Base-by-base conservation (phyloP, 2,888 invertebrate genomes). In the Lasioglossum lativentre region DNA sequence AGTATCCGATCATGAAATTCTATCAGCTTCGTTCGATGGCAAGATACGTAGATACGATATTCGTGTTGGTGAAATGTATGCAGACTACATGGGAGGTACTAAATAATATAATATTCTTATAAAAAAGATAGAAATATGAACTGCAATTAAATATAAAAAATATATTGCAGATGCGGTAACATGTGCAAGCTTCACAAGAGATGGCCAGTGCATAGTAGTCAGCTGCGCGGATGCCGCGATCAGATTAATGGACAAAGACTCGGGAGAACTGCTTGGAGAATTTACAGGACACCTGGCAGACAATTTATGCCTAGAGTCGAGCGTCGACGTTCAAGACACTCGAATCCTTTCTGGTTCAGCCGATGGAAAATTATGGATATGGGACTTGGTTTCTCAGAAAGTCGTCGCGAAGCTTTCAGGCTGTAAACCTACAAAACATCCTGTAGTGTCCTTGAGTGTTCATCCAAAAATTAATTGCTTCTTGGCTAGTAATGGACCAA, bases 11-110 rank as follows among this genome's bases (percentile, higher is more conserved):
- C 97, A 98, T 95, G 98, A 99, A 96, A 98, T 99, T 89, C 96
- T 99, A 73, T 97, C 98, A 0, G 97, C 98, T 10, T 99, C 99
- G 0, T 97, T 99, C 0, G 99, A 99, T 95, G 97, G 98, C 63
- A 97, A 97, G 92, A 96, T 98, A 19, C 95, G 99, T 23, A 95
- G 97, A 85, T 99, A 99, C 94, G 99, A 99, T 95, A 96, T 99
- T 74, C 96, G 99, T 78, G 97, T 97, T 88, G 99, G 99, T 0
- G 97, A 97, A 93, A 96, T 99, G 94, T 96, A 96, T 80, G 96
- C 97, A 1, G 99, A 99, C 95, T 98, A 97, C 94, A 96, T 99
- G 76, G 98, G 98, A 88, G 97, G 98, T 66, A 27, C 78, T 76
- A 23, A 14, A 72, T 47, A 47, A 40, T 38, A 47, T 14, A 47